These are phyloP conservation scores for Protobothrops flavoviridis DNA, from an alignment of 2,113 vertebrate species.

Conservation along the genomic window DNA sequence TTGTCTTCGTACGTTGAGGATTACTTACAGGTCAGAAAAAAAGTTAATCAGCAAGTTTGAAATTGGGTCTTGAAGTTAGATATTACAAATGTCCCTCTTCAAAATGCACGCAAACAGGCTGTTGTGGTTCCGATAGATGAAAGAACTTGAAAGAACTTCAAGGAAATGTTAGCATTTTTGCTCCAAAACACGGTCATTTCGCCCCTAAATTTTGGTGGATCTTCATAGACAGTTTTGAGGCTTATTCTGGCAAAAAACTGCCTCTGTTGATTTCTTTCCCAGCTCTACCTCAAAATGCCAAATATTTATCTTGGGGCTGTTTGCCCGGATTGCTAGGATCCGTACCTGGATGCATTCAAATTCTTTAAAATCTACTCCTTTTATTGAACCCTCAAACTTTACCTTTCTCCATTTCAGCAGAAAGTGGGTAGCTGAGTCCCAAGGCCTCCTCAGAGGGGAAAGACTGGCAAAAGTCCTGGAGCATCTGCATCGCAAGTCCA, in stretches of 20 bases:
- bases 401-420: constrained; percentile 86
- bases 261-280: not conserved
- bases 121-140: no score
- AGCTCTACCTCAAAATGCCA: not conserved
- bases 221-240: not conserved
- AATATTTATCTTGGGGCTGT: not conserved
- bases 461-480: constrained; percentile 83
- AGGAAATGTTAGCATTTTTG: no score
- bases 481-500: constrained; percentile 82
- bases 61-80: no score
- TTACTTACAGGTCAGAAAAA: no score
- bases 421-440: constrained; percentile 87
- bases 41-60: no score
- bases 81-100: no score
- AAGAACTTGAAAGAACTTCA: no score
- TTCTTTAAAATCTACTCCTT: not conserved
- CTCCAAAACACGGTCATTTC: not conserved
- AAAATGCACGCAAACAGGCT: no score
- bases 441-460: constrained; percentile 78
- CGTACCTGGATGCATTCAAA: not conserved
- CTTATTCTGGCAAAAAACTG: not conserved
- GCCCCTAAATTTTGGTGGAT: not conserved
- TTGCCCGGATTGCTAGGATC: not conserved
- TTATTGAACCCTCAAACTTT: constrained; percentile 24
- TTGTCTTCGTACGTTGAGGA: no score